Evolutionary conservation across 2,113 vertebrate genomes (phyloP), one percentile per base, ranked within the genome.

Genomic region (Lucifuga dentata): DNA sequence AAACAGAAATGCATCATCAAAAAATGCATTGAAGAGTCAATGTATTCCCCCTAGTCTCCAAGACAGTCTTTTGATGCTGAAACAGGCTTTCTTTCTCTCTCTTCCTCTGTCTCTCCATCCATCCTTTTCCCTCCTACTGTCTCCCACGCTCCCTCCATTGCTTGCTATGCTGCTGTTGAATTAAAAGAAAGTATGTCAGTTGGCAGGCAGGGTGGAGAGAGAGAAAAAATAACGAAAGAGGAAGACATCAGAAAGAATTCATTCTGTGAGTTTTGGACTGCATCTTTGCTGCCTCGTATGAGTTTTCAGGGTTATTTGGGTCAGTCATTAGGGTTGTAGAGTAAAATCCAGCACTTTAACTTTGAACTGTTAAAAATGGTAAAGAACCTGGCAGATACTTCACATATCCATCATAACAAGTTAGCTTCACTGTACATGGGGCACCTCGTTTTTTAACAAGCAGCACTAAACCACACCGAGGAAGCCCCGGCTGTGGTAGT

Each of bases 171-270:
- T 64, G 74, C 72, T 49, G 68, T 71, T 84, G 86, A 90, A 88
- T 87, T 81, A 80, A 76, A 84, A 86, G 79, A 86, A 90, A 90
- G 78, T 89, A 60, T 91, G 90, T 91, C 90, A 92, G 81, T 71
- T 80, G 76, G 85, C 76, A 84, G 73, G 81, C 76, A 66, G 62
- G 62, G 67, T 73, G 68, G 52, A 38, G 73, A 80, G 78, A 50
- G 50, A 60, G 9, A 43, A 17, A 33, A 40, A 61, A 29, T 7
- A 29, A 7, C 26, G 63, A 60, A 61, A 68, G 53, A 55, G 35
- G 53, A 64, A 73, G 74, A 90, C 90, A 89, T 90, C 89, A 89
- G 80, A 92, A 78, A 82, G 84, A 88, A 88, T 91, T 89, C 82
- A 79, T 88, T 89, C 84, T 78, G 17, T 16, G 58, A 66, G 74